Conservation (phyloP, 2,888 invertebrate species). For the Microctonus hyperodae region DNA sequence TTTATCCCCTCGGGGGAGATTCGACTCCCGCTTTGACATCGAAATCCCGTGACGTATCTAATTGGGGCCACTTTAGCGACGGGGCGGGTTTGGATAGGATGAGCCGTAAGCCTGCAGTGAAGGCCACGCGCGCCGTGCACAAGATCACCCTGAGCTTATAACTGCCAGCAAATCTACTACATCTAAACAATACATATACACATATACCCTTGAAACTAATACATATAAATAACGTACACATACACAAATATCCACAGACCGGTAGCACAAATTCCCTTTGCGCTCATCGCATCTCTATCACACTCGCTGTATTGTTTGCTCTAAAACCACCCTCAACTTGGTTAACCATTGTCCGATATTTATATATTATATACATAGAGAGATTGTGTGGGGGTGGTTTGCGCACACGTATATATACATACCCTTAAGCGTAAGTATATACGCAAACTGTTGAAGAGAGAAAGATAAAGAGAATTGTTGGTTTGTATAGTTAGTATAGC, state of each 20-base stretch:
- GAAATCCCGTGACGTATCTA: constrained; percentile 62
- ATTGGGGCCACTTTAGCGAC: constrained; percentile 60
- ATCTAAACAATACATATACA: constrained; percentile 5
- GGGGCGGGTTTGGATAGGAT: constrained; percentile 48
- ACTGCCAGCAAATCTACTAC: constrained; percentile 48
- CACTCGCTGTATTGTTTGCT: constrained; percentile 6
- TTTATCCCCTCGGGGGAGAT: constrained; percentile 50
- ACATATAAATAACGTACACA: background rate
- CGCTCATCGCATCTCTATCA: constrained; percentile 23
- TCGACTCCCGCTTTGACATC: constrained; percentile 52
- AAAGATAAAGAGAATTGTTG: constrained; percentile 21
- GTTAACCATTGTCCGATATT: constrained; percentile 33
- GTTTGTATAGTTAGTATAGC: constrained; percentile 7
- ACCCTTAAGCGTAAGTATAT: constrained; percentile 18
- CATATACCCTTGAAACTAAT: background rate
- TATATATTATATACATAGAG: constrained; percentile 33
- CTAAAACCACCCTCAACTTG: constrained; percentile 30
- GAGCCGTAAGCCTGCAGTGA: constrained; percentile 54
- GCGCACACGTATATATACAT: constrained; percentile 24
- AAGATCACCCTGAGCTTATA: constrained; percentile 60
- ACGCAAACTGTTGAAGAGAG: constrained; percentile 14
- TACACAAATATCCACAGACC: no score
- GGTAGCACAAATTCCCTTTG: constrained; percentile 33
- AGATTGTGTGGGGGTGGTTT: constrained; percentile 29
- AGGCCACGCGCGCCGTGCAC: constrained; percentile 41